Evolutionary conservation across 1,140 invertebrate genomes (phyloP).

Genomic region (Apis dorsata): DNA sequence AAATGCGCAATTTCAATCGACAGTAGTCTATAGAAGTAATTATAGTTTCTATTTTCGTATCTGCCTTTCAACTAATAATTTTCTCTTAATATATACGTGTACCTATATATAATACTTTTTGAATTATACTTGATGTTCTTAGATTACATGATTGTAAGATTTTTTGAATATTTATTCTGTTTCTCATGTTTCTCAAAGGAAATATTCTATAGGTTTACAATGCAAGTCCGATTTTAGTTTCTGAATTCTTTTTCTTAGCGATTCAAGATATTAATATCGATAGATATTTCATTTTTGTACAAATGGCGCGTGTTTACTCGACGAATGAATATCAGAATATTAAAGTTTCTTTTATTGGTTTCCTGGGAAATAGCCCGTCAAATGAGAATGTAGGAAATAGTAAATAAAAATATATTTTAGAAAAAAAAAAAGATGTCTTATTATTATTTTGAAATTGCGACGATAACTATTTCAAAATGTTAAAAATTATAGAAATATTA

Average conservation of each 20-base stretch:
- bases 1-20: constrained; percentile 2
- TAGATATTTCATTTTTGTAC: not conserved
- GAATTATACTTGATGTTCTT: constrained; percentile 4
- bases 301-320: not conserved
- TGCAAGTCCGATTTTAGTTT: not conserved
- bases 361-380: not conserved
- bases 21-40: constrained; percentile 26
- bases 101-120: not conserved
- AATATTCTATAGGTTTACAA: not conserved
- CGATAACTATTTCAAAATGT: no score
- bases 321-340: not conserved
- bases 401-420: not conserved
- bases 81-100: not conserved
- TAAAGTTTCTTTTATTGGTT: not conserved
- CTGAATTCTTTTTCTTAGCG: not conserved
- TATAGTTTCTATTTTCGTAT: constrained; percentile 11
- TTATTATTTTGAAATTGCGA: not conserved
- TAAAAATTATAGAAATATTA: no score
- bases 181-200: not conserved
- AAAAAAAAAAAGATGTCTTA: not conserved
- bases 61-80: not conserved
- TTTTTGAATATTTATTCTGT: not conserved
- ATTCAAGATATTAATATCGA: not conserved
- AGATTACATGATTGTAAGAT: not conserved
- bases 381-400: not conserved